phyloP scores from a whole-genome alignment of 1,140 invertebrate genomes.

The Orchesella cincta region DNA sequence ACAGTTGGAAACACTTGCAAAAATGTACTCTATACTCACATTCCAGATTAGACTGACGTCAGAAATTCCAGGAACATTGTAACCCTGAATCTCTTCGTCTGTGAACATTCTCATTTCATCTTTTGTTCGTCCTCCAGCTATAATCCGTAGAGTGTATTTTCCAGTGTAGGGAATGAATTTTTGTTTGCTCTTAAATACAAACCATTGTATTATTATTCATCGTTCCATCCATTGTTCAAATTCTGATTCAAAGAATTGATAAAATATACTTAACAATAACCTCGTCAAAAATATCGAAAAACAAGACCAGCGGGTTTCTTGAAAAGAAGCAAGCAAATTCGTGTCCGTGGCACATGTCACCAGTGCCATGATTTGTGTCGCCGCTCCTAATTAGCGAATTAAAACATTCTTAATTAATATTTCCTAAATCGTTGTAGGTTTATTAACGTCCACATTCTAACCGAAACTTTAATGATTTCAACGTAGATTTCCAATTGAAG shows the following conservation, averaged over 20 bases:
- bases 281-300: conserved; percentile 40
- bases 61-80: conserved; percentile 40
- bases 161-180: conserved; percentile 29
- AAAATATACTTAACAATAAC: too few species aligned
- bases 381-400: background rate
- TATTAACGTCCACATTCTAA: too few species aligned
- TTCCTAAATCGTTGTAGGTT: too few species aligned
- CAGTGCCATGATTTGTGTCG: background rate
- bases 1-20: too few species aligned
- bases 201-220: background rate
- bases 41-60: conserved; percentile 43
- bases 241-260: too few species aligned
- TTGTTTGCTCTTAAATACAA: conserved; percentile 21
- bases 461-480: conserved; percentile 35
- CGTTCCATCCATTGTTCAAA: too few species aligned
- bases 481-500: conserved; percentile 39
- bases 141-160: conserved; percentile 30
- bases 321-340: conserved; percentile 39
- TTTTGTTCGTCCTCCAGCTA: conserved; percentile 35
- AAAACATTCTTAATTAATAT: background rate
- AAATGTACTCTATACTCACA: background rate
- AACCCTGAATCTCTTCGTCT: conserved; percentile 34
- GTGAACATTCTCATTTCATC: conserved; percentile 30
- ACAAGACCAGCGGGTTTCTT: background rate
- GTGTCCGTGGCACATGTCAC: conserved; percentile 20